Percentiles rank a stretch among this genome's conserved stretches.
Conservation (phyloP, 2,888 invertebrate genomes). For the Dermolepida albohirtum region DNA sequence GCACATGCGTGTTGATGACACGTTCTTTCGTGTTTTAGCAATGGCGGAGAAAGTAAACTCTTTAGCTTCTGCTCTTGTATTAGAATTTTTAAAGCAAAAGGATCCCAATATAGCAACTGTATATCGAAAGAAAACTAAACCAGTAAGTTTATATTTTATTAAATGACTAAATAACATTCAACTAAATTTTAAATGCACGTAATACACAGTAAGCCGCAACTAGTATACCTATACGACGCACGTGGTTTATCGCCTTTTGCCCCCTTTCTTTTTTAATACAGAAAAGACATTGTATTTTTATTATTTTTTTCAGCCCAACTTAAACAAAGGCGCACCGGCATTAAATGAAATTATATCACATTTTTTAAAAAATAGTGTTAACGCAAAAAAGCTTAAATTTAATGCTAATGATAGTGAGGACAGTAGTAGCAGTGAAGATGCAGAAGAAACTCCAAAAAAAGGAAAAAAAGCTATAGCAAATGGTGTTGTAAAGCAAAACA, state of each 20-base stretch:
- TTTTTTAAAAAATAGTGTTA: slow-evolving; percentile 68
- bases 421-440: slow-evolving; percentile 58
- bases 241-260: slow-evolving; percentile 44
- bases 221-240: slow-evolving; percentile 36
- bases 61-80: slow-evolving; percentile 71
- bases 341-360: slow-evolving; percentile 72
- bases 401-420: slow-evolving; percentile 53
- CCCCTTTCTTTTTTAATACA: slow-evolving; percentile 2
- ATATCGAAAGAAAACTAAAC: slow-evolving; percentile 78
- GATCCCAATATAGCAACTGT: slow-evolving; percentile 76
- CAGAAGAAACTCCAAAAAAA: slow-evolving; percentile 49
- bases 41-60: slow-evolving; percentile 65
- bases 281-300: background rate
- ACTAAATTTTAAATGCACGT: background rate
- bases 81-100: slow-evolving; percentile 73
- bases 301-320: slow-evolving; percentile 68
- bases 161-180: background rate
- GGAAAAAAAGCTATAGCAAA: slow-evolving; percentile 43
- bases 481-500: slow-evolving; percentile 44
- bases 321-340: slow-evolving; percentile 74
- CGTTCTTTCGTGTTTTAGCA: slow-evolving; percentile 42
- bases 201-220: background rate
- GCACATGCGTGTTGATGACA: background rate
- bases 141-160: slow-evolving; percentile 70
- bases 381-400: slow-evolving; percentile 62